These are phyloP conservation scores for Diorhabda sublineata DNA, from an alignment of 1,140 invertebrate genomes.

Conservation along the genomic window DNA sequence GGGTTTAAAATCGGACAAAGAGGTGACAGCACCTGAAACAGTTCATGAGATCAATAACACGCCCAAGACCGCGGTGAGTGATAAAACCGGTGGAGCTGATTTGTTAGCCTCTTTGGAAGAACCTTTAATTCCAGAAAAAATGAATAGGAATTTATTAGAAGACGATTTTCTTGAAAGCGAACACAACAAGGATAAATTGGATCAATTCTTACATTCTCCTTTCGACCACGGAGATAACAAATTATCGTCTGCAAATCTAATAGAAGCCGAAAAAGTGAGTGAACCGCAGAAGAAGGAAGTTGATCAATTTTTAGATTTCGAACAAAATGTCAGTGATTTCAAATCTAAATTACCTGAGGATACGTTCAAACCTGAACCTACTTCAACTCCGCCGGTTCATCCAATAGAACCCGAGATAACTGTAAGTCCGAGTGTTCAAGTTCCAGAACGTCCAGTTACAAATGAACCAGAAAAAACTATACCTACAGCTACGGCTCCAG, in stretches of 20 bases:
- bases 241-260: not conserved
- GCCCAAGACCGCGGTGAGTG: conserved; percentile 26
- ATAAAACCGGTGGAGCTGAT: conserved; percentile 26
- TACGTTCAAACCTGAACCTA: not conserved
- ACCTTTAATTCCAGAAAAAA: conserved; percentile 24
- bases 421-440: conserved; percentile 26
- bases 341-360: not conserved
- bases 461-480: conserved; percentile 27
- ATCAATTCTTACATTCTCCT: conserved; percentile 34
- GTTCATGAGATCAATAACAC: conserved; percentile 37
- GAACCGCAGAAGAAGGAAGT: not conserved
- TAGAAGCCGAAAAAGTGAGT: not conserved
- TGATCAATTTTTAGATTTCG: not conserved
- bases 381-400: not conserved
- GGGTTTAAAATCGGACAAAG: conserved; percentile 24
- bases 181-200: conserved; percentile 35
- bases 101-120: conserved; percentile 24
- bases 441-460: not conserved
- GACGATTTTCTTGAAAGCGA: conserved; percentile 36
- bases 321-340: not conserved
- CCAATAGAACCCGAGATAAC: not conserved
- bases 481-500: conserved; percentile 5
- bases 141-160: conserved; percentile 39
- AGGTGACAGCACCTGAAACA: conserved; percentile 27
- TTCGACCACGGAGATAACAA: not conserved